These are phyloP conservation scores for Sander lucioperca DNA, from an alignment of 2,113 vertebrate genomes.

Conservation along the genomic window DNA sequence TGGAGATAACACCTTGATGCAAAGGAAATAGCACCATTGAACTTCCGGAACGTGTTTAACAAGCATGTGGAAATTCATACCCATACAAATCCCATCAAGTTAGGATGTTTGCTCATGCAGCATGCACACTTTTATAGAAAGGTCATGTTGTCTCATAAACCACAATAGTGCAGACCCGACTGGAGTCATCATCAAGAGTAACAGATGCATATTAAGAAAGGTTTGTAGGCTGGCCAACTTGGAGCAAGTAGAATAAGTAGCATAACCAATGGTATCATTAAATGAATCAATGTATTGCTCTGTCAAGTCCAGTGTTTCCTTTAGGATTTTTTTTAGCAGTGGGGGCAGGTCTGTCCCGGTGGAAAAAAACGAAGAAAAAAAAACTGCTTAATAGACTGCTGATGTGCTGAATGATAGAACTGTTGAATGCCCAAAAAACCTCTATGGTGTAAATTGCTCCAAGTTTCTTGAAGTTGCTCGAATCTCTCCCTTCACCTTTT, in stretches of 20 bases:
- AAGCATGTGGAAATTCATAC: not conserved
- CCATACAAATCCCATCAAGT: not conserved
- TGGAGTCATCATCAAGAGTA: not conserved
- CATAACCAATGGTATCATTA: not conserved
- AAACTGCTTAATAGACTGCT: conserved; percentile 31
- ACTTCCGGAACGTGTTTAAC: not conserved
- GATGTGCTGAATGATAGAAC: conserved; percentile 48
- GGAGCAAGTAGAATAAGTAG: not conserved
- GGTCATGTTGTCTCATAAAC: not conserved
- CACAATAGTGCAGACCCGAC: not conserved
- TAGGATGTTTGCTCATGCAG: not conserved
- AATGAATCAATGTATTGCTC: no score
- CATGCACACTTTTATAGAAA: not conserved
- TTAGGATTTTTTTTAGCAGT: no score
- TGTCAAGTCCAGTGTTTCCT: no score
- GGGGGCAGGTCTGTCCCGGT: not conserved
- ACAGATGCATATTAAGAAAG: not conserved
- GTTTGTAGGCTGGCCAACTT: not conserved
- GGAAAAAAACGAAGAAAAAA: not conserved
- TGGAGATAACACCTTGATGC: not conserved
- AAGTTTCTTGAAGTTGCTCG: conserved; percentile 38
- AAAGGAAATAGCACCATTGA: not conserved
- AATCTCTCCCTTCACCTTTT: conserved; percentile 44
- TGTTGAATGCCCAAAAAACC: conserved; percentile 42
- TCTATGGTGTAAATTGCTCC: conserved; percentile 52